Evolutionary conservation across 1,140 invertebrate species (phyloP).

Genomic region (Ephestia elutella): DNA sequence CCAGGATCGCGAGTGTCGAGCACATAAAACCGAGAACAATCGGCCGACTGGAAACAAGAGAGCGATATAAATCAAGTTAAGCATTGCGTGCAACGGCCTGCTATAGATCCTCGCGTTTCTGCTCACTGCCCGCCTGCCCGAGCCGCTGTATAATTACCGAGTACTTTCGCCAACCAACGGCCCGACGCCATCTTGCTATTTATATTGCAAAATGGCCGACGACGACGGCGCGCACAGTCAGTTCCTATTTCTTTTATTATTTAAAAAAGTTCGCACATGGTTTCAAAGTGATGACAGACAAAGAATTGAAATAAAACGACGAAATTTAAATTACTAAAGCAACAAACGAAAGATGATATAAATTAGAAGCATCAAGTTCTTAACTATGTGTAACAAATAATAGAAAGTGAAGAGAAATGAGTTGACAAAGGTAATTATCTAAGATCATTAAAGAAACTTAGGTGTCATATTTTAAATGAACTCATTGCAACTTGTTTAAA

Average conservation of each 20-base stretch:
- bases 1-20: constrained; percentile 52
- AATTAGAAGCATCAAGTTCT: too few species aligned
- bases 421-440: too few species aligned
- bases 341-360: too few species aligned
- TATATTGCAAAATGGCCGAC: constrained; percentile 70
- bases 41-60: constrained; percentile 62
- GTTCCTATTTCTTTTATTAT: constrained; percentile 61
- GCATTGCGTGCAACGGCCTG: constrained; percentile 62
- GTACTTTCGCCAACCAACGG: constrained; percentile 68
- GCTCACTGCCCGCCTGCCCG: constrained; percentile 48
- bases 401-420: too few species aligned
- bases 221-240: constrained; percentile 46
- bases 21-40: constrained; percentile 67
- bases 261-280: constrained; percentile 28
- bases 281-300: background rate
- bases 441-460: too few species aligned
- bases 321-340: background rate
- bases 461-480: too few species aligned
- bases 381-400: too few species aligned
- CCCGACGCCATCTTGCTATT: constrained; percentile 71
- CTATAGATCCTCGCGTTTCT: constrained; percentile 65
- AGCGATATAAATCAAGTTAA: constrained; percentile 70
- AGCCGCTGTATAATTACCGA: constrained; percentile 65
- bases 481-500: too few species aligned
- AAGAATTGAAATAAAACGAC: background rate